Evolutionary conservation across 2,888 invertebrate species (phyloP).

Genomic region (Malachius bipustulatus): DNA sequence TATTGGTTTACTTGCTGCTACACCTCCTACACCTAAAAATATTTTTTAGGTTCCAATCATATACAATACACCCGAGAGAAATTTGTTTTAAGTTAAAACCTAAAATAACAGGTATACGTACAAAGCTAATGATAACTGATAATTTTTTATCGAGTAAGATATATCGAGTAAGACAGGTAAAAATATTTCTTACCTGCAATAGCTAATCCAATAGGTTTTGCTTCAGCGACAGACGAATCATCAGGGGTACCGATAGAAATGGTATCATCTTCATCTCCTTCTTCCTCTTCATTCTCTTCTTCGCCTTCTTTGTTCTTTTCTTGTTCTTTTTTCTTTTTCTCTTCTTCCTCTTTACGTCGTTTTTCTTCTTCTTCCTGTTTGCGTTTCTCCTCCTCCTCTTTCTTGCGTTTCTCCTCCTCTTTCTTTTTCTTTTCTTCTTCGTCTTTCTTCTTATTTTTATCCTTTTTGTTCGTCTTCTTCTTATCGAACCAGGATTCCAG

Average conservation of each 20-base stretch:
- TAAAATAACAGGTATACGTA: conserved; percentile 9
- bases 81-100: conserved; percentile 8
- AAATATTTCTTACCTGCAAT: conserved; percentile 31
- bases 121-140: neutral
- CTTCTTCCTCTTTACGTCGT: conserved; percentile 18
- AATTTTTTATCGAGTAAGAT: conserved; percentile 2
- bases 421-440: conserved; percentile 15
- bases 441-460: conserved; percentile 15
- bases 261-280: conserved; percentile 35
- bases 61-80: too few species aligned
- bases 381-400: conserved; percentile 21
- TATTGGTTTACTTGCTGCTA: conserved; percentile 59
- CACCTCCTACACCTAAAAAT: conserved; percentile 52
- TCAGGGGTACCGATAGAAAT: conserved; percentile 43
- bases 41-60: conserved; percentile 2
- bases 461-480: conserved; percentile 23
- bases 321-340: conserved; percentile 18
- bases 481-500: conserved; percentile 31
- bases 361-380: conserved; percentile 19
- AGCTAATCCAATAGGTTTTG: conserved; percentile 55
- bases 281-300: conserved; percentile 25
- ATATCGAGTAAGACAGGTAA: neutral
- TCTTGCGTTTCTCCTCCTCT: conserved; percentile 17
- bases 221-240: conserved; percentile 58
- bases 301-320: conserved; percentile 22